Percentiles rank a stretch among this genome's conserved stretches.
phyloP scores from a whole-genome alignment of 2,888 invertebrate genomes.

The Litoditis marina region DNA sequence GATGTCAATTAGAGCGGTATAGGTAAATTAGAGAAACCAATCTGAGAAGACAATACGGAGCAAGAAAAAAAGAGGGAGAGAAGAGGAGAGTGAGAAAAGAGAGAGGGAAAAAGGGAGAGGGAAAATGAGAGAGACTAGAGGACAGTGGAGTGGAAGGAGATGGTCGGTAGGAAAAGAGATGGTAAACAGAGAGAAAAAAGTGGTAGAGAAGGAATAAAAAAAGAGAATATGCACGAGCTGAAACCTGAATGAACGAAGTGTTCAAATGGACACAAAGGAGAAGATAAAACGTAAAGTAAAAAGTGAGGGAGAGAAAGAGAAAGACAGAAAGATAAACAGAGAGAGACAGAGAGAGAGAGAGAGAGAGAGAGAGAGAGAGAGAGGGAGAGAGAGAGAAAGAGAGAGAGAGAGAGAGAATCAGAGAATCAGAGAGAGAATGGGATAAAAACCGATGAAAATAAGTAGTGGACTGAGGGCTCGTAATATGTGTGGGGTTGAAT shows the following conservation, averaged over 20 bases:
- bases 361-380: conserved; percentile 14
- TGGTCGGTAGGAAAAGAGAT: too few species aligned
- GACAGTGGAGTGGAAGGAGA: too few species aligned
- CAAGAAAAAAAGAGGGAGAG: conserved; percentile 3
- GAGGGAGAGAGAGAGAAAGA: conserved; percentile 9
- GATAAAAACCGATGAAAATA: too few species aligned
- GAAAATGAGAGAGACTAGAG: background rate
- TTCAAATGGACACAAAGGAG: background rate
- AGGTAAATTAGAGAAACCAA: too few species aligned
- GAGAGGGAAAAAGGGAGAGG: background rate
- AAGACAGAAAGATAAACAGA: background rate
- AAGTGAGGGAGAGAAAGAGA: background rate
- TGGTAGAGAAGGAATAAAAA: too few species aligned
- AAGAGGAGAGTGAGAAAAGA: conserved; percentile 9
- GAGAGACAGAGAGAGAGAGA: background rate
- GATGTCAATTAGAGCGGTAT: too few species aligned
- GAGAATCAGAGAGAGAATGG: background rate
- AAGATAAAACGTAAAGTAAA: background rate
- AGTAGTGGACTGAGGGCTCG: too few species aligned
- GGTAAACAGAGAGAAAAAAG: too few species aligned
- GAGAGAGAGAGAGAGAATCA: conserved; percentile 10
- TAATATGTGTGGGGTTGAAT: too few species aligned
- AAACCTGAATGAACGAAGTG: too few species aligned
- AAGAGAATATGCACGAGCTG: too few species aligned
- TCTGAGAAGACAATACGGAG: too few species aligned